A percentile compares a stretch with the other conserved stretches of the same genome.
phyloP scores from a whole-genome alignment of 2,113 vertebrate genomes.

The Pseudonaja textilis region DNA sequence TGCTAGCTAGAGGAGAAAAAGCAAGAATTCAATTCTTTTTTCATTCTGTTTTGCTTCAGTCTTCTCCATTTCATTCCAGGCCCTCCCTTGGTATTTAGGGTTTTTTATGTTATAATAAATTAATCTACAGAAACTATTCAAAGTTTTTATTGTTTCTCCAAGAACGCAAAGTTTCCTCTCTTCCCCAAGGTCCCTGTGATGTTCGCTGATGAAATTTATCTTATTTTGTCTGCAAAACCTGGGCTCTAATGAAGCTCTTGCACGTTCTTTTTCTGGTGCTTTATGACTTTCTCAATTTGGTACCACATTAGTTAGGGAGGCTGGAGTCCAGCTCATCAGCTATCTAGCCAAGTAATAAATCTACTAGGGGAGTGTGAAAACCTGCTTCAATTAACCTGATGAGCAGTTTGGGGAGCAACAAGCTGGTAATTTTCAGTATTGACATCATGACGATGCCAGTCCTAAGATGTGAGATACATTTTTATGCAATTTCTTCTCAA shows the following conservation, averaged over 20 bases:
- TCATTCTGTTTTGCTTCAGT: slow-evolving; percentile 21
- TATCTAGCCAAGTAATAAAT: slow-evolving; percentile 55
- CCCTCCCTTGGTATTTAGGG: not conserved
- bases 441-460: slow-evolving; percentile 39
- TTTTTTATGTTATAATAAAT: slow-evolving; percentile 45
- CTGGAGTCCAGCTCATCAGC: slow-evolving; percentile 54
- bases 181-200: slow-evolving; percentile 7
- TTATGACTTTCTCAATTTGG: slow-evolving; percentile 57
- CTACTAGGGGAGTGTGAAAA: slow-evolving; percentile 46
- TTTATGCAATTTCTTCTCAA: slow-evolving; percentile 53
- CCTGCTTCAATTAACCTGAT: slow-evolving; percentile 45
- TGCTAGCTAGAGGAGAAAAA: not conserved
- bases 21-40: not conserved
- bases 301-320: slow-evolving; percentile 42
- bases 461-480: slow-evolving; percentile 46
- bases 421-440: slow-evolving; percentile 40
- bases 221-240: slow-evolving; percentile 41
- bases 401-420: slow-evolving; percentile 51
- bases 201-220: slow-evolving; percentile 43
- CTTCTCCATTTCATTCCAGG: slow-evolving; percentile 1
- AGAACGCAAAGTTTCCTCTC: not conserved
- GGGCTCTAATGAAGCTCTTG: slow-evolving; percentile 25
- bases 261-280: slow-evolving; percentile 42
- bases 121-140: slow-evolving; percentile 37
- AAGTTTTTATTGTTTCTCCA: not conserved